Conservation (phyloP, 2,888 invertebrate species). For the Lobophora halterata region DNA sequence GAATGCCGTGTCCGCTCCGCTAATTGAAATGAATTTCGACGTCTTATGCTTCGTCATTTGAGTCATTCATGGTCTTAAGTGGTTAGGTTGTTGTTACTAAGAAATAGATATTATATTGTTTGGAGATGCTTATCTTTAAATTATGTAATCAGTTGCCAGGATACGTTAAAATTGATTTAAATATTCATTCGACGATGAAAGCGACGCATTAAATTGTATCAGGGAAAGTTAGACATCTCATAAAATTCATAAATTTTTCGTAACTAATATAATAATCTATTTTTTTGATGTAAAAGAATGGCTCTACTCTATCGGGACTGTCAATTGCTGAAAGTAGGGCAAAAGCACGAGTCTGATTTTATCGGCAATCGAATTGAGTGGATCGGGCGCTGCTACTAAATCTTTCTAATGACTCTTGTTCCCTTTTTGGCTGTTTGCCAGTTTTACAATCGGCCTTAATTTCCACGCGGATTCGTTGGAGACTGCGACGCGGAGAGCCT, state of each 20-base stretch:
- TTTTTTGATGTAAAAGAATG: slow-evolving; percentile 4
- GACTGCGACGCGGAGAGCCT: slow-evolving; percentile 45
- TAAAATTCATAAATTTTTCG: too few species aligned
- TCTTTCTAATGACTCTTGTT: slow-evolving; percentile 49
- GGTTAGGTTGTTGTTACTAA: too few species aligned
- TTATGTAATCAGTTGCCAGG: slow-evolving; percentile 1
- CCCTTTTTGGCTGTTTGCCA: slow-evolving; percentile 53
- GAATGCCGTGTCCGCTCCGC: slow-evolving; percentile 44
- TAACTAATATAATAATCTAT: too few species aligned
- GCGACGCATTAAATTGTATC: slow-evolving; percentile 14
- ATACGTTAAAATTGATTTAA: slow-evolving; percentile 6
- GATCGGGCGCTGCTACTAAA: slow-evolving; percentile 39
- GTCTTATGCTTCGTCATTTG: slow-evolving; percentile 38
- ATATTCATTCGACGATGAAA: slow-evolving; percentile 17
- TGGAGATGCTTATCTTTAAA: slow-evolving; percentile 4
- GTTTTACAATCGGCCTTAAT: slow-evolving; percentile 55
- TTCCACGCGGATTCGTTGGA: slow-evolving; percentile 47
- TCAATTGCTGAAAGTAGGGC: slow-evolving; percentile 23
- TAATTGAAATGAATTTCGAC: slow-evolving; percentile 53
- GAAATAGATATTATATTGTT: slow-evolving; percentile 10
- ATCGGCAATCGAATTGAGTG: slow-evolving; percentile 37
- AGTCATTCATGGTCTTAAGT: slow-evolving; percentile 34
- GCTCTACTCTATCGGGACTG: slow-evolving; percentile 8
- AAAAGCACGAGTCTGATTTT: slow-evolving; percentile 28
- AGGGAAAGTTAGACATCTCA: slow-evolving; percentile 24